Base-by-base conservation (phyloP, 1,140 invertebrate genomes). In the Polyergus mexicanus region DNA sequence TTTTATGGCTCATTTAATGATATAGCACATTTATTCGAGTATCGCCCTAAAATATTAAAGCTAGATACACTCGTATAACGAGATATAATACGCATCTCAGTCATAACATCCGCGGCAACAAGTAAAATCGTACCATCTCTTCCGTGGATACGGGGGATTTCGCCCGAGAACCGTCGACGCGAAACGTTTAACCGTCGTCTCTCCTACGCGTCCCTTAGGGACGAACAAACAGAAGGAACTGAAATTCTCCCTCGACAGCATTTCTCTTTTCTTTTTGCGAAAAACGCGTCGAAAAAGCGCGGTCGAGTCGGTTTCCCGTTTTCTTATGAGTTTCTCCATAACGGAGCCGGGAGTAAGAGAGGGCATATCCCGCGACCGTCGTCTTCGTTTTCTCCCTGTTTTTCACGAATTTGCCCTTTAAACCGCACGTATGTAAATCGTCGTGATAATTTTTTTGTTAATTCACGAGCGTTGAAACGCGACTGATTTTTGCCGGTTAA, bases 351-450 rank as follows among this genome's bases (percentile, higher is more conserved):
- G 28, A 65, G n/a, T 68, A 68, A 56, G 76, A 69, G 76, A 80
- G 76, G 76, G 44, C 69, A 62, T 78, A 78, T 71, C 35, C 77
- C 51, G 47, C 2, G 0, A 4, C 77, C 44, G 10, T 69, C 35
- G 38, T 44, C 19, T 44, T 74, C 38, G 68, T 83, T 83, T 83
- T 74, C 62, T 38, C 25, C 10, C 28, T 44, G 54, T 83, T 83
- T 72, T 83, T 83, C 78, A 66, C 68, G 10, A 38, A 3, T 72
- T 60, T 25, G 54, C 54, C 54, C 68, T 72, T 83, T 60, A 74
- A 83, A 74, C 66, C 66, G 38, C 68, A 13, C 78, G 78, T 83
- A 83, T 83, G 74, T 83, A 83, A 83, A 83, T 72, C 78, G 68
- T 60, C 68, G 38, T 74, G 68, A 83, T 83, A 83, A 83, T 72